Base-by-base conservation (phyloP, 2,797 vertebrate genomes). In the Myripristis murdjan region DNA sequence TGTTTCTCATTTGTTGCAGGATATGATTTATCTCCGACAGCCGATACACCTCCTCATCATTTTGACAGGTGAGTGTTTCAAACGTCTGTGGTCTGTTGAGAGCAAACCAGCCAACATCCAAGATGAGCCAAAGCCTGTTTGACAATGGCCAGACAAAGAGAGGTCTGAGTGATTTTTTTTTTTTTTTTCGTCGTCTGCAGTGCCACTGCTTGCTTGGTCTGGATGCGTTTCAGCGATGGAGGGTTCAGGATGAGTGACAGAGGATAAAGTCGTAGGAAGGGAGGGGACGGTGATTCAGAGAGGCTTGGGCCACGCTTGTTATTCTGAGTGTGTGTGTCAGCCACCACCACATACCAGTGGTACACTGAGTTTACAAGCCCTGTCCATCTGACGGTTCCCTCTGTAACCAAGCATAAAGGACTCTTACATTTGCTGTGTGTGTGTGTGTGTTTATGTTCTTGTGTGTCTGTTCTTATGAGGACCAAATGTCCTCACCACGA, bases 341-440 rank as follows among this genome's bases (percentile, higher is more conserved):
- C 68, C 66, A 83, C 71, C 66, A 58, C 60, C 48, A 66, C 86
- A 87, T 83, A 73, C 81, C 83, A 6, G 80, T 46, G 84, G 82
- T 81, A 31, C 18, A 48, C 31, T 62, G 41, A 55, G 67, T 64
- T 56, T 48, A 31, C 44, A 0, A 64, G 59, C 53, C 76, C 8
- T 28, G 52, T 73, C 41, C 22, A 18, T 22, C 54, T 37, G 68
- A 64, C 8, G 31, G 24, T 59, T 59, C 56, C 52, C 43, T 60
- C 22, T 31, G 8, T 31, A 47, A 74, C 76, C 52, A 43, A 15
- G 26, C 57, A 31, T 6, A 57, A 59, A 73, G 22, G 47, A 33
- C 31, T 39, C 24, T 35, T 62, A 54, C 15, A 15, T 23, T n/a
- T n/a, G n/a, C n/a, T n/a, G n/a, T n/a, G n/a, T n/a, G n/a, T n/a